These are phyloP conservation scores for Dicentrarchus labrax DNA, from an alignment of 2,113 vertebrate genomes.

Conservation along the genomic window DNA sequence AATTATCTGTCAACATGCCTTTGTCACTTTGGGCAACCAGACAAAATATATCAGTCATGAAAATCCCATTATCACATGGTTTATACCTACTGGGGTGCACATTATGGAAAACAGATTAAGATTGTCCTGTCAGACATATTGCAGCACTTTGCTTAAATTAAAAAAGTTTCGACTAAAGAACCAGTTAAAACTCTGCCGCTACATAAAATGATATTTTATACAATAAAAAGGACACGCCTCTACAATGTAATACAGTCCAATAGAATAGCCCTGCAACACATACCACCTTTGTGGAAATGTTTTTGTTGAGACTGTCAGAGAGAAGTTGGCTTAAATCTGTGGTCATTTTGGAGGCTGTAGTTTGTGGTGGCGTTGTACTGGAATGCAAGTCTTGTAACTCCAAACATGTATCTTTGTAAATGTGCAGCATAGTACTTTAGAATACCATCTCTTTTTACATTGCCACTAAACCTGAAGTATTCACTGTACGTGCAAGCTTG, in stretches of 20 bases:
- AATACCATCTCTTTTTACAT: constrained; percentile 12
- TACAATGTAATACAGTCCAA: neutral
- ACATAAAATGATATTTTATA: constrained; percentile 1
- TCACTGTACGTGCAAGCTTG: neutral
- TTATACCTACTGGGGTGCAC: constrained; percentile 7
- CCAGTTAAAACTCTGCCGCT: neutral
- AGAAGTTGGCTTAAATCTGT: constrained; percentile 34
- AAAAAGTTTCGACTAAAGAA: neutral
- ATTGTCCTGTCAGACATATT: constrained; percentile 12
- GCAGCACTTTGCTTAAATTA: neutral
- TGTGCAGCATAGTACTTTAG: constrained; percentile 26
- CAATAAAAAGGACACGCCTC: neutral
- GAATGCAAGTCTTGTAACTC: constrained; percentile 58
- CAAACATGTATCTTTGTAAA: constrained; percentile 44
- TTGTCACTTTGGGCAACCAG: constrained; percentile 5
- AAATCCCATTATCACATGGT: constrained; percentile 21
- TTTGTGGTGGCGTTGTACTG: constrained; percentile 61
- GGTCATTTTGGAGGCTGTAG: constrained; percentile 56
- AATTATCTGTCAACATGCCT: constrained; percentile 8
- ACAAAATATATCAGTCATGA: constrained; percentile 20
- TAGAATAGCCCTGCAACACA: neutral
- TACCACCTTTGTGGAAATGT: constrained; percentile 38
- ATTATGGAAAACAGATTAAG: constrained; percentile 12
- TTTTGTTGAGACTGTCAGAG: constrained; percentile 58
- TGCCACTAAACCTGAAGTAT: neutral